Evolutionary conservation across 1,140 invertebrate genomes (phyloP).

Genomic region (Ips typographus): DNA sequence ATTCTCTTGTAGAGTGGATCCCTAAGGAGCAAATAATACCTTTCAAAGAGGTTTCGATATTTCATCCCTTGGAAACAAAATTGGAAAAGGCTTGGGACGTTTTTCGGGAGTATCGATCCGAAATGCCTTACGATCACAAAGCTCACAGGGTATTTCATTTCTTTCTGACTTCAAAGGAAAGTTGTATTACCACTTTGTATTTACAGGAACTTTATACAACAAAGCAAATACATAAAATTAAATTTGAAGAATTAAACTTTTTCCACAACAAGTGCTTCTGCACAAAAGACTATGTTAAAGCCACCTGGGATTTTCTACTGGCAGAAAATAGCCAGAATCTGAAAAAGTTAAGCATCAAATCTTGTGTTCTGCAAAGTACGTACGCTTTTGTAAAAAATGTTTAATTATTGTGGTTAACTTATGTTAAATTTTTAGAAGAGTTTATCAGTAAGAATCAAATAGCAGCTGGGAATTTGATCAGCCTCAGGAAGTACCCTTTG

Average conservation of each 20-base stretch:
- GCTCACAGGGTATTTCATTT: slow-evolving; percentile 16
- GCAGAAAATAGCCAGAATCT: slow-evolving; percentile 23
- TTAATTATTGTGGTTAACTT: too few relatives aligned
- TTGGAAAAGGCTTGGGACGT: slow-evolving; percentile 27
- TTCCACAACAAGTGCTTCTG: slow-evolving; percentile 31
- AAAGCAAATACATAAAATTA: slow-evolving; percentile 16
- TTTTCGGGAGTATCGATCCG: slow-evolving; percentile 18
- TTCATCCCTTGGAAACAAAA: slow-evolving; percentile 28
- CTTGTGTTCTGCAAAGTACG: slow-evolving; percentile 33
- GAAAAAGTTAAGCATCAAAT: slow-evolving; percentile 26
- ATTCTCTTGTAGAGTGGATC: slow-evolving; percentile 22
- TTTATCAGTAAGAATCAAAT: too few relatives aligned
- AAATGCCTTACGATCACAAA: slow-evolving; percentile 25
- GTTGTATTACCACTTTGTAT: background rate
- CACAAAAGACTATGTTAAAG: slow-evolving; percentile 23
- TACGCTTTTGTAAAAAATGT: background rate
- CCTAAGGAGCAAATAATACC: slow-evolving; percentile 19
- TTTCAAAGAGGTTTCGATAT: slow-evolving; percentile 26
- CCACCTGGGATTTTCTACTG: slow-evolving; percentile 24
- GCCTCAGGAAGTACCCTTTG: slow-evolving; percentile 12
- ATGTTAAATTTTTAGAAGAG: too few relatives aligned
- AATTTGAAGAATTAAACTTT: slow-evolving; percentile 32
- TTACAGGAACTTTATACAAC: slow-evolving; percentile 25
- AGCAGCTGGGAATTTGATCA: too few relatives aligned
- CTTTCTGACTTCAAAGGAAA: background rate